A percentile compares a stretch with the other conserved stretches of the same genome.
Conservation (phyloP, 92 coral and sea anemone genomes). For the Epizoanthus stellaris region DNA sequence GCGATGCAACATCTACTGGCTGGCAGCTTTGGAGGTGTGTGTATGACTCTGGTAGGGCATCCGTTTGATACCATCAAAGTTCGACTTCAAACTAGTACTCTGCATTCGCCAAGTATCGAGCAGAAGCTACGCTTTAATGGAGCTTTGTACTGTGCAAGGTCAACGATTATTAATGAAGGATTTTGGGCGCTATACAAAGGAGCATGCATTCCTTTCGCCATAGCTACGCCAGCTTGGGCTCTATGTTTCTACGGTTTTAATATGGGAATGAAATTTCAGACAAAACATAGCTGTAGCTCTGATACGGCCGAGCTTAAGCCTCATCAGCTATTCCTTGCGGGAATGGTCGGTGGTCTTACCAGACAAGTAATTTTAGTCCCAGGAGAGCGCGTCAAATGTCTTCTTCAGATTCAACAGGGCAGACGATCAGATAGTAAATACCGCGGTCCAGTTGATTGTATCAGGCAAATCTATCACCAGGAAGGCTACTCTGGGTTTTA, state of each 20-base stretch:
- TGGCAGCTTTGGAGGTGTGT: slow-evolving; percentile 86
- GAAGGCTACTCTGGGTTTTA: slow-evolving; percentile 73
- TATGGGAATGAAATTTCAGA: slow-evolving; percentile 79
- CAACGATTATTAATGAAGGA: slow-evolving; percentile 79
- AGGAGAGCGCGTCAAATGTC: slow-evolving; percentile 80
- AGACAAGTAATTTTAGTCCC: slow-evolving; percentile 69
- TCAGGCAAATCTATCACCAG: slow-evolving; percentile 56
- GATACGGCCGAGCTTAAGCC: slow-evolving; percentile 52
- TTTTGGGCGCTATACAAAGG: slow-evolving; percentile 82
- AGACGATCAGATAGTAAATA: slow-evolving; percentile 54
- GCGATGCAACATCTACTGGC: slow-evolving; percentile 80
- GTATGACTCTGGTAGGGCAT: slow-evolving; percentile 77
- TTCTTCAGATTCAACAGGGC: slow-evolving; percentile 83
- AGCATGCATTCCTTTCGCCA: slow-evolving; percentile 74
- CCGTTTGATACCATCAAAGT: slow-evolving; percentile 96
- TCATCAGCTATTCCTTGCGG: slow-evolving; percentile 72
- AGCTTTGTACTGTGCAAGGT: slow-evolving; percentile 68
- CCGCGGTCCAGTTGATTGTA: slow-evolving; percentile 71
- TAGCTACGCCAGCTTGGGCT: slow-evolving; percentile 81
- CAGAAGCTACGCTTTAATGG: slow-evolving; percentile 51
- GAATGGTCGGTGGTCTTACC: slow-evolving; percentile 72
- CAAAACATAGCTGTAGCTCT: slow-evolving; percentile 44
- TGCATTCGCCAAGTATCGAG: slow-evolving; percentile 26
- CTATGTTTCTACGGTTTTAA: slow-evolving; percentile 75
- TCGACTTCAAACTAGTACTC: slow-evolving; percentile 78